These are phyloP conservation scores for Cydia strobilella DNA, from an alignment of 1,140 invertebrate genomes.

Conservation along the genomic window DNA sequence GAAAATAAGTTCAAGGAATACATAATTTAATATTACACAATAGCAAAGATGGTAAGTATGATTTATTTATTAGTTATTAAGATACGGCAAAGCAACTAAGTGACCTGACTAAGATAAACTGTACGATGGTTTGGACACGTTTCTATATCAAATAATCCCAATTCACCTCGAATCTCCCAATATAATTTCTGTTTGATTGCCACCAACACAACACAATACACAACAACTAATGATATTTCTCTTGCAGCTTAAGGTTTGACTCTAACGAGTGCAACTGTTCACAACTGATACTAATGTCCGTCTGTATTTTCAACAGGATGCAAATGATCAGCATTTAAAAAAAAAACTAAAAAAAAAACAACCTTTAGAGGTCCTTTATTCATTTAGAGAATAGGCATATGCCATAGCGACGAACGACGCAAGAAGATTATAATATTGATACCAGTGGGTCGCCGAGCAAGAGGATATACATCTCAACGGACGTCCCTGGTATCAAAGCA, in stretches of 20 bases:
- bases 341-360: constrained; percentile 44
- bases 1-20: neutral
- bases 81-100: neutral
- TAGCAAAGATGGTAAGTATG: neutral
- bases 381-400: constrained; percentile 28
- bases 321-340: constrained; percentile 63
- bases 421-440: constrained; percentile 43
- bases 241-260: constrained; percentile 62
- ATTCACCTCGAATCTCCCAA: constrained; percentile 37
- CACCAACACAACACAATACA: constrained; percentile 18
- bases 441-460: constrained; percentile 63
- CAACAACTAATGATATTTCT: constrained; percentile 38
- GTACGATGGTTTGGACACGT: neutral
- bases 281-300: constrained; percentile 62
- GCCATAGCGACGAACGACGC: constrained; percentile 21
- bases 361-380: constrained; percentile 51
- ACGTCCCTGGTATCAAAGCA: constrained; percentile 62
- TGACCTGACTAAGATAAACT: neutral
- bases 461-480: constrained; percentile 51
- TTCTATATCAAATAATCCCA: constrained; percentile 32
- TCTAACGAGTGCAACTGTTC: constrained; percentile 41
- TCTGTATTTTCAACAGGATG: constrained; percentile 74
- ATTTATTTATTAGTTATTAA: neutral
- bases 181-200: constrained; percentile 8
- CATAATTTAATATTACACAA: neutral